These are phyloP conservation scores for Corythaeola cristata DNA, from an alignment of 2,113 vertebrate species.

Conservation along the genomic window DNA sequence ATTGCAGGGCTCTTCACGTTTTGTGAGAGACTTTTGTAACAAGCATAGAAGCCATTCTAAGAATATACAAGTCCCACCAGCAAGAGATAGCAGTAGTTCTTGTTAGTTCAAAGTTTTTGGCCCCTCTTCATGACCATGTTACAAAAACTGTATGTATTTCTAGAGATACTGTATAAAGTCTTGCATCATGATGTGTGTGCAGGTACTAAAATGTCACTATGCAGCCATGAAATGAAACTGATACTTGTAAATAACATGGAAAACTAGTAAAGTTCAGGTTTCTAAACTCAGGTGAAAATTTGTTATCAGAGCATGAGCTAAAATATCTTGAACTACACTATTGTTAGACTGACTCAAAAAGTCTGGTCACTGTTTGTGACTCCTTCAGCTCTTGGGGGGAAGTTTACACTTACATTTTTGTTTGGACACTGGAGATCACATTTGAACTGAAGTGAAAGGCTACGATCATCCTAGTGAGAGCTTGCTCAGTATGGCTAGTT, in stretches of 20 bases:
- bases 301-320: background rate
- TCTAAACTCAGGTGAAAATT: background rate
- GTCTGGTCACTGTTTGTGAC: background rate
- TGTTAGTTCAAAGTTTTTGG: background rate
- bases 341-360: background rate
- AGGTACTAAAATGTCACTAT: background rate
- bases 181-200: background rate
- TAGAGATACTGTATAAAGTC: background rate
- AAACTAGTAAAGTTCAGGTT: background rate
- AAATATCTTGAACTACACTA: background rate
- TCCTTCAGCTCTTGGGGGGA: background rate
- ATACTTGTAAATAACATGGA: background rate
- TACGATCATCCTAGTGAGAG: background rate
- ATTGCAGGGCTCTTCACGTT: background rate
- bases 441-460: background rate
- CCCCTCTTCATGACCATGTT: accelerated
- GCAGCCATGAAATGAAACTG: background rate
- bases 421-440: background rate
- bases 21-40: background rate
- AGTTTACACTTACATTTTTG: background rate
- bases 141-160: background rate
- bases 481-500: background rate
- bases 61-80: background rate
- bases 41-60: background rate
- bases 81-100: background rate